Evolutionary conservation across 2,888 invertebrate species (phyloP).

Genomic region (Caenorhabditis sp.): DNA sequence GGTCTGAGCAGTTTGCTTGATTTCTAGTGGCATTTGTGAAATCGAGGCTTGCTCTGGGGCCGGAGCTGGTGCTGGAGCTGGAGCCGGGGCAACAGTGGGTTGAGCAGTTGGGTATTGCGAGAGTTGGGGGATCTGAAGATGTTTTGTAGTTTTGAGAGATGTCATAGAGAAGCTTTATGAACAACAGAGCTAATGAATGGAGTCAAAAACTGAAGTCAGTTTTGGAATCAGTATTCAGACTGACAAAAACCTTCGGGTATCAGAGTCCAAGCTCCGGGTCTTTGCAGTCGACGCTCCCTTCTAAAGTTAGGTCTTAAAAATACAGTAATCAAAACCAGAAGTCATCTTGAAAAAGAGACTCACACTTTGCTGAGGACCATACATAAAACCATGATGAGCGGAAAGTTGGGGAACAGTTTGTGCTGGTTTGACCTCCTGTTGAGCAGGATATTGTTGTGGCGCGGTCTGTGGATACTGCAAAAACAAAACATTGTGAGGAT

Average conservation of each 20-base stretch:
- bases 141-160: no score
- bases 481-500: background rate
- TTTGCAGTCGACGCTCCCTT: no score
- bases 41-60: constrained; percentile 4
- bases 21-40: constrained; percentile 26
- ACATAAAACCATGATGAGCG: constrained; percentile 58
- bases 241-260: no score
- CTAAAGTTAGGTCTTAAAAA: no score
- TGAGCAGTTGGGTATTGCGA: constrained; percentile 39
- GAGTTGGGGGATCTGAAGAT: constrained; percentile 47
- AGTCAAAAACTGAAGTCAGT: no score
- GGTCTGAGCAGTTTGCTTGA: constrained; percentile 36
- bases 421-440: constrained; percentile 47
- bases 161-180: no score
- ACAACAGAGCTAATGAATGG: no score
- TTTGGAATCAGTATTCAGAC: no score
- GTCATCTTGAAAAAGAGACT: background rate
- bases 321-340: background rate
- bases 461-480: constrained; percentile 36
- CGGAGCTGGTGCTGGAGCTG: constrained; percentile 18
- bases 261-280: no score
- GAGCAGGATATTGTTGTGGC: constrained; percentile 57
- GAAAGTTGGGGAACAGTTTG: constrained; percentile 26
- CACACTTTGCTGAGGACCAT: constrained; percentile 54
- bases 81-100: background rate